Evolutionary conservation across 2,113 vertebrate genomes (phyloP), one percentile per base, ranked within the genome.

Genomic region (Sterrhoptilus dennistouni): DNA sequence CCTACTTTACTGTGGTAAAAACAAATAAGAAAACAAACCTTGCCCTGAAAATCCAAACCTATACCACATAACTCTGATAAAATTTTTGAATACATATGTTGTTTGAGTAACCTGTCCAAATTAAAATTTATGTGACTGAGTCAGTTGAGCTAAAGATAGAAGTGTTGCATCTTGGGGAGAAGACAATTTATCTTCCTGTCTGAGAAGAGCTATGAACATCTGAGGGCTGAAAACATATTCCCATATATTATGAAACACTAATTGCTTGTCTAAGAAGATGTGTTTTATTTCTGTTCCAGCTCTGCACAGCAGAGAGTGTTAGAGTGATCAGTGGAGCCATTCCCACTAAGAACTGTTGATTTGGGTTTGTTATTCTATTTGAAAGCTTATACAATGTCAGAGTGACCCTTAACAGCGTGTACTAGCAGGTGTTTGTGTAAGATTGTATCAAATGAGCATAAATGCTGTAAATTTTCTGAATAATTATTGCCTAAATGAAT

Each of bases 381-480:
- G 50, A 93, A 78, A 80, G 45, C 21, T 93, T 83, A 53, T 24
- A 82, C 81, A 91, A 92, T 92, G 85, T 95, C 96, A 94, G 72
- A 57, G 63, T 95, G 93, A 97, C 90, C 83, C 80, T 87, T 85
- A 95, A 85, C 60, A 93, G 47, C n/a, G 27, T 90, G 53, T 92
- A 44, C 66, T 74, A 92, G 88, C 77, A 95, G 95, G 87, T 93
- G 70, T 94, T 95, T 94, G 50, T 77, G 77, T 85, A 83, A 84
- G 83, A 93, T 89, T 90, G 47, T 74, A 90, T 84, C 81, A 96
- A 97, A 96, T 94, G 80, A 95, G 95, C 87, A 92, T 70, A 96
- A 97, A 95, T 83, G 36, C 63, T 94, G 40, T 74, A 81, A 97
- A 92, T 90, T 87, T 93, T 96, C 70, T 71, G 61, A 90, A 96